Conservation (phyloP, 1,140 invertebrate genomes). For the Cepaea nemoralis region DNA sequence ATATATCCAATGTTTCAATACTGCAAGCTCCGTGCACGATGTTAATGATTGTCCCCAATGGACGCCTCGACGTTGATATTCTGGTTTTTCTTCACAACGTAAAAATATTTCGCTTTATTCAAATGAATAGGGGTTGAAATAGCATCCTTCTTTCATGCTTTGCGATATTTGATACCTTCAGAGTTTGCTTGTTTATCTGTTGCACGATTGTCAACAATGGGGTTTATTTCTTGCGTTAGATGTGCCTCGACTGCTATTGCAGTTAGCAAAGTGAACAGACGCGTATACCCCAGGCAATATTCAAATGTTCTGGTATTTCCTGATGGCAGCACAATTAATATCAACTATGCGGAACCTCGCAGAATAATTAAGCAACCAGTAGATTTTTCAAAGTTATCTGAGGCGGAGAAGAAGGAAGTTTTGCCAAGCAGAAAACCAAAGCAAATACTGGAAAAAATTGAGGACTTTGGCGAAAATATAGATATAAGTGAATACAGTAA, state of each 20-base stretch:
- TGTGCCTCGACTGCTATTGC: conserved; percentile 23
- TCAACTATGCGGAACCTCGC: conserved; percentile 85
- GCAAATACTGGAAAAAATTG: conserved; percentile 79
- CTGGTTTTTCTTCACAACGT: too few species aligned
- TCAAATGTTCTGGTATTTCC: conserved; percentile 82
- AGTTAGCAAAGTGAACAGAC: conserved; percentile 15
- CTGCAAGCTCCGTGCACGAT: too few species aligned
- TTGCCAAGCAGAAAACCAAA: conserved; percentile 82
- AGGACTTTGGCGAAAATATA: conserved; percentile 82
- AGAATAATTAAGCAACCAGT: conserved; percentile 87
- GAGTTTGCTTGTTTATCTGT: too few species aligned
- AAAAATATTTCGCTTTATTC: too few species aligned
- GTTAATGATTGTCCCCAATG: too few species aligned
- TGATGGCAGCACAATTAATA: conserved; percentile 87
- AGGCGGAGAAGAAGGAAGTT: conserved; percentile 79
- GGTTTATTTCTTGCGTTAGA: too few species aligned
- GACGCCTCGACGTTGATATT: too few species aligned
- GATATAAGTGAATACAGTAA: conserved; percentile 80
- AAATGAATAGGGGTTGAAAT: too few species aligned
- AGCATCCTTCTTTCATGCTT: too few species aligned
- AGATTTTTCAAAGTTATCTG: conserved; percentile 80
- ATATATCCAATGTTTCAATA: too few species aligned
- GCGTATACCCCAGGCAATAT: conserved; percentile 72
- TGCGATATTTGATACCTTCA: too few species aligned
- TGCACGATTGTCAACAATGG: too few species aligned